Evolutionary conservation across 2,113 vertebrate genomes (phyloP), one percentile per base, ranked within the genome.

Genomic region (Sylvilagus bachmani): DNA sequence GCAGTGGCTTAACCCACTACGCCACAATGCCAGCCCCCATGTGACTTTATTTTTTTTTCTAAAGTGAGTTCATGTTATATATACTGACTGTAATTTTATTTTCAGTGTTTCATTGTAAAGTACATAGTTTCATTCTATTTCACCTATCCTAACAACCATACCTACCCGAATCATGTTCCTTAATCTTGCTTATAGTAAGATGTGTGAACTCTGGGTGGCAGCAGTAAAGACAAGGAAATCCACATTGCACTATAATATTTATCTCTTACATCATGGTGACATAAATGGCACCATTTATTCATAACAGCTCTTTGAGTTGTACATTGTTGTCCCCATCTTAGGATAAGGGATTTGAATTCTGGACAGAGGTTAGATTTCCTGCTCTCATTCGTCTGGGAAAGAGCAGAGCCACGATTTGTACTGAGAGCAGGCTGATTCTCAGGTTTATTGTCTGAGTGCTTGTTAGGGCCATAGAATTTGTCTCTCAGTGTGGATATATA

Each of bases 81-180:
- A 69, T 55, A 73, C 8, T 95, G n/a, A 44, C 89, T 73, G 22
- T 75, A 89, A 70, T 75, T 88, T 33, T 75, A 58, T 84, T 90
- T 85, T 27, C 44, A 81, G 36, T 31, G 10, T 58, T 73, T 13
- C 58, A 71, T 91, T 83, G 86, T 33, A 58, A 92, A 92, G 89
- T 44, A 81, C 0, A 10, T 64, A 2, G 19, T 92, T 87, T 84
- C 64, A 74, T 55, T 58, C 67, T 22, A 61, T 67, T 69, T n/a
- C 21, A n/a, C 22, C 1, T 21, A 13, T 13, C 22, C 22, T 62
- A 75, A 10, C 16, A 71, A 53, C 36, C 51, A 82, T 89, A 73
- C 75, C 22, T 92, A 13, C 10, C 31, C 31, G 64, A 69, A 86
- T 12, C 78, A 51, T 24, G 7, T 77, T 86, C 44, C 16, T 80